phyloP scores from a whole-genome alignment of 2,888 invertebrate species.

The Carabus problematicus region DNA sequence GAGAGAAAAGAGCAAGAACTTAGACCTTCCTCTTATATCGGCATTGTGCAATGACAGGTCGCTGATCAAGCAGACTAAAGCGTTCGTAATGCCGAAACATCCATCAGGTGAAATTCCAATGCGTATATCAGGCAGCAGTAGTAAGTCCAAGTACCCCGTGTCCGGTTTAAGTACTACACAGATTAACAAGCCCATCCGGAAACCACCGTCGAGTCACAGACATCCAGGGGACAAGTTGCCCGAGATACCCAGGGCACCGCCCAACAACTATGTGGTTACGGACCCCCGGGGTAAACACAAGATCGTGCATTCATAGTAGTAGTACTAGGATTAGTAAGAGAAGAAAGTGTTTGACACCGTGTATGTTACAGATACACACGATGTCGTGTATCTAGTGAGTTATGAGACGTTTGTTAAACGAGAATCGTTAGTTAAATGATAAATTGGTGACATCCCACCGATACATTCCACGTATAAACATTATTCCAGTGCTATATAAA shows the following conservation, averaged over 20 bases:
- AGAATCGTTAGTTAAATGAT: slow-evolving; percentile 19
- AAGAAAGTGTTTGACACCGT: background rate
- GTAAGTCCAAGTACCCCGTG: slow-evolving; percentile 70
- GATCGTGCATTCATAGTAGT: slow-evolving; percentile 58
- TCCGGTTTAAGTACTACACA: slow-evolving; percentile 69
- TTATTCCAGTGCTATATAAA: slow-evolving; percentile 54
- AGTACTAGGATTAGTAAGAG: slow-evolving; percentile 33
- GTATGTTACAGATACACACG: slow-evolving; percentile 17
- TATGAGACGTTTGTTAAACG: slow-evolving; percentile 23
- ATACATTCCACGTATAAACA: slow-evolving; percentile 35
- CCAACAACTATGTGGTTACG: slow-evolving; percentile 72
- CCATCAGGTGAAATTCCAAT: slow-evolving; percentile 54
- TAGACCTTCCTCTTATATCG: slow-evolving; percentile 90
- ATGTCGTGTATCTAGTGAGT: background rate
- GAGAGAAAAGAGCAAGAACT: slow-evolving; percentile 86
- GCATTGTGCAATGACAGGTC: slow-evolving; percentile 93
- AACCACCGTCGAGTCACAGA: slow-evolving; percentile 67
- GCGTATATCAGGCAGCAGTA: slow-evolving; percentile 46
- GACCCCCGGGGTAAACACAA: slow-evolving; percentile 58
- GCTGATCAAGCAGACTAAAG: slow-evolving; percentile 86
- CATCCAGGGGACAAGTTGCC: slow-evolving; percentile 82
- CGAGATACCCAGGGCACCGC: slow-evolving; percentile 70
- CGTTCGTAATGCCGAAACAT: slow-evolving; percentile 80
- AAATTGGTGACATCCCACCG: slow-evolving; percentile 42
- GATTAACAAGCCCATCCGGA: slow-evolving; percentile 66